phyloP scores from a whole-genome alignment of 2,113 vertebrate species.

The Hypocryptadius cinnamomeus region DNA sequence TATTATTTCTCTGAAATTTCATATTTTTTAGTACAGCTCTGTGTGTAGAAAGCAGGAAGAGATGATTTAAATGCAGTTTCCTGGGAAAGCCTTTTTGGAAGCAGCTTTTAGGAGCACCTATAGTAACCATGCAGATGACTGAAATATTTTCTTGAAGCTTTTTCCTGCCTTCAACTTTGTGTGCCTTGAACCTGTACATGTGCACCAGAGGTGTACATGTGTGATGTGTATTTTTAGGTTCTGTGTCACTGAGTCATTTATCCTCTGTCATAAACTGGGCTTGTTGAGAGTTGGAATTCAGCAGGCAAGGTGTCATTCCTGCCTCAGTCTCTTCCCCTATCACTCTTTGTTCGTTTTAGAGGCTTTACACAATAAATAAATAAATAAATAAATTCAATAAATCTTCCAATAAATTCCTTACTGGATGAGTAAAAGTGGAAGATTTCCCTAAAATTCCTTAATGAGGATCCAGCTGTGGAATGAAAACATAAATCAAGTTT shows the following conservation, averaged over 20 bases:
- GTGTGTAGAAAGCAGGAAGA: background rate
- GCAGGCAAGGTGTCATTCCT: background rate
- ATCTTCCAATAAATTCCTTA: background rate
- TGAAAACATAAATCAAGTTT: background rate
- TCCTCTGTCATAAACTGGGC: background rate
- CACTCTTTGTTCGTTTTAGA: background rate
- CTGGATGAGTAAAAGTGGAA: background rate
- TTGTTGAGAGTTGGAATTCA: background rate
- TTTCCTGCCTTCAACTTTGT: background rate
- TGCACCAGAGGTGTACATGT: accelerated
- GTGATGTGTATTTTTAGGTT: background rate
- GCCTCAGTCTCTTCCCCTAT: background rate
- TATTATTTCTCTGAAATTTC: background rate
- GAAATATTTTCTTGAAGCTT: background rate
- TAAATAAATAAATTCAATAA: background rate
- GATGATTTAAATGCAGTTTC: background rate
- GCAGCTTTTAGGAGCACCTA: background rate
- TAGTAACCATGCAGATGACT: background rate
- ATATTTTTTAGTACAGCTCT: background rate
- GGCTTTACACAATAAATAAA: background rate
- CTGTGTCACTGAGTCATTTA: background rate
- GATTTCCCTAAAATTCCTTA: background rate
- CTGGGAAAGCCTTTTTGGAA: background rate
- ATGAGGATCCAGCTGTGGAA: background rate
- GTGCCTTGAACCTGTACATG: background rate